Evolutionary conservation across 2,113 vertebrate species (phyloP).

Genomic region (Tonatia bakeri): DNA sequence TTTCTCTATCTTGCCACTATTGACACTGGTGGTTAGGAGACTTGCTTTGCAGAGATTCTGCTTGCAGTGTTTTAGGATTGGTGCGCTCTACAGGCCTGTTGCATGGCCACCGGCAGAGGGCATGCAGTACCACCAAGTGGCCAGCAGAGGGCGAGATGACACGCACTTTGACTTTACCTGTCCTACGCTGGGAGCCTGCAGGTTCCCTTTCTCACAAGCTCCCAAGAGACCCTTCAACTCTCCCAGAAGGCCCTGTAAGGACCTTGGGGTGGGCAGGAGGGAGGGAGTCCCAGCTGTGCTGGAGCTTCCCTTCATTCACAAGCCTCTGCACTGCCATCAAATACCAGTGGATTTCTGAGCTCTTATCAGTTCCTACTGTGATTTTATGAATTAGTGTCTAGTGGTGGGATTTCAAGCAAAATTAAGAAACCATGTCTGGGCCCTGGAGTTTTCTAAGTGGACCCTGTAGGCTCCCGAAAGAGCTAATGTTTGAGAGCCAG

Average conservation of each 20-base stretch:
- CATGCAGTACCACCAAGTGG: not conserved
- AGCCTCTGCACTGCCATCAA: not conserved
- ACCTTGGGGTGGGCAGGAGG: not conserved
- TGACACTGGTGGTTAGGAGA: not conserved
- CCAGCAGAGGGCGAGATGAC: constrained; percentile 11
- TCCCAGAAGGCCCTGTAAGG: not conserved
- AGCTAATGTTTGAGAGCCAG: not conserved
- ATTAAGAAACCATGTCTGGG: not conserved
- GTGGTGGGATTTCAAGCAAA: not conserved
- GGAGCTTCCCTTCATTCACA: not conserved
- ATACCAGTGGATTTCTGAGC: not conserved
- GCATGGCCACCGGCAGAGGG: not conserved
- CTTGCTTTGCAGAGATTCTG: not conserved
- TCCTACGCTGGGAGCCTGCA: not conserved
- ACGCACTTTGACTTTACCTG: not conserved
- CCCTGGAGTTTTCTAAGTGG: not conserved
- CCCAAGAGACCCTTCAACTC: not conserved
- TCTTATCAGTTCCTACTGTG: not conserved
- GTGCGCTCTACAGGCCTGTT: not conserved
- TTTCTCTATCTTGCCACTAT: not conserved
- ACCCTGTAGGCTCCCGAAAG: not conserved
- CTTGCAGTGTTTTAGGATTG: not conserved
- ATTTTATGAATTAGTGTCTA: not conserved
- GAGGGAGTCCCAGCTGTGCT: too few relatives aligned
- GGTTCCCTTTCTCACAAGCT: not conserved